These are phyloP conservation scores for Haliclona indistincta DNA, from an alignment of 37 sponge, comb jelly and placozoan genomes.

Conservation along the genomic window DNA sequence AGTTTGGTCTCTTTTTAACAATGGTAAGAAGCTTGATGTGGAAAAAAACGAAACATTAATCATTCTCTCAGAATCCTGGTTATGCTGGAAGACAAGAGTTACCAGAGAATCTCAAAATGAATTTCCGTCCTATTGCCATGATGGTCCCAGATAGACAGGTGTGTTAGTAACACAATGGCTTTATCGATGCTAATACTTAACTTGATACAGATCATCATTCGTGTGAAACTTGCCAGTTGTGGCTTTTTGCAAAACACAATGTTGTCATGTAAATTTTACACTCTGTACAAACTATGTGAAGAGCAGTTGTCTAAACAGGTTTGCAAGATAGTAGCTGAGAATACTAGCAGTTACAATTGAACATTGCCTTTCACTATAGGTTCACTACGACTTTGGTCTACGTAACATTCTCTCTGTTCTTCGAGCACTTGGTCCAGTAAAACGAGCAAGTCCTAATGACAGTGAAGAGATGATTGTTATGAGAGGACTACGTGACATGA, in stretches of 20 bases:
- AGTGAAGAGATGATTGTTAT: conserved; percentile 95
- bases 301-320: conserved; percentile 99
- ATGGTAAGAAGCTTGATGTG: conserved; percentile 72
- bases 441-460: conserved; percentile 88
- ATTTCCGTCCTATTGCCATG: conserved; percentile 99
- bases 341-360: neutral
- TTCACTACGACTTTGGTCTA: conserved; percentile 99
- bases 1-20: conserved; percentile 98
- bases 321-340: neutral
- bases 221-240: conserved; percentile 96
- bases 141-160: conserved; percentile 99
- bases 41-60: neutral
- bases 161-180: neutral
- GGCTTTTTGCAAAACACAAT: conserved; percentile 95
- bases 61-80: conserved; percentile 86
- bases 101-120: conserved; percentile 98
- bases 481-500: conserved; percentile 98
- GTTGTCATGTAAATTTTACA: conserved; percentile 95
- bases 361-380: conserved; percentile 70
- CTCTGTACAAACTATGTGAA: conserved; percentile 98
- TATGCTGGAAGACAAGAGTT: conserved; percentile 98
- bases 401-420: conserved; percentile 98
- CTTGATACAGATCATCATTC: conserved; percentile 88
- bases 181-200: neutral
- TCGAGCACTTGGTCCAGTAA: conserved; percentile 95